Evolutionary conservation across 2,113 vertebrate species (phyloP).

Genomic region (Platichthys flesus): DNA sequence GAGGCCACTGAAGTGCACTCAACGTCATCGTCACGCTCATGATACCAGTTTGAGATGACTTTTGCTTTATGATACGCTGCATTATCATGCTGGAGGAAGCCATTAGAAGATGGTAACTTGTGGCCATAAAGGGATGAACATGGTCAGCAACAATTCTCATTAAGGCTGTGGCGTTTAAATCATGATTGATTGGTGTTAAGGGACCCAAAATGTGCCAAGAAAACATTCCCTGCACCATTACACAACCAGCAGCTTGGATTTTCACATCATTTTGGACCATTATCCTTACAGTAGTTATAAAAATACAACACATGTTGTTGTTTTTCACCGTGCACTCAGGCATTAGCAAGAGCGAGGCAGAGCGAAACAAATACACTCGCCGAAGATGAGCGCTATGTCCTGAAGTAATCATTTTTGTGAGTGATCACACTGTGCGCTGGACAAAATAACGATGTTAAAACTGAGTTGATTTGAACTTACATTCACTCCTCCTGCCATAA

Average conservation of each 20-base stretch:
- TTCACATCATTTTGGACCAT: background rate
- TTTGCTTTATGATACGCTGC: background rate
- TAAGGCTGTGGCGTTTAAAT: conserved; percentile 1
- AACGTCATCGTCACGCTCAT: background rate
- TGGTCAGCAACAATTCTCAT: conserved; percentile 2
- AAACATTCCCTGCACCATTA: background rate
- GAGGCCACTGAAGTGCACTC: background rate
- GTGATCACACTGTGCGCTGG: background rate
- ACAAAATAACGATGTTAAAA: background rate
- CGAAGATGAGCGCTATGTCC: background rate
- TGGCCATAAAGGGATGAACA: conserved; percentile 6
- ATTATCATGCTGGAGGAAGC: background rate
- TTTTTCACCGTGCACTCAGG: background rate
- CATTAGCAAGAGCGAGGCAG: background rate
- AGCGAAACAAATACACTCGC: conserved; percentile 1
- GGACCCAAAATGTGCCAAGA: background rate
- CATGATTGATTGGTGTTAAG: conserved; percentile 1
- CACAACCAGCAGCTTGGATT: background rate
- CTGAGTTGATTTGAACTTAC: background rate
- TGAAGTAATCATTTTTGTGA: background rate
- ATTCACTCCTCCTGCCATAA: background rate
- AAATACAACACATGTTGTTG: background rate
- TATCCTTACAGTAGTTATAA: conserved; percentile 2
- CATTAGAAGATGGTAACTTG: conserved; percentile 4
- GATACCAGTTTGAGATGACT: background rate